phyloP scores from a whole-genome alignment of 2,113 vertebrate species.

The Gobiocypris rarus region DNA sequence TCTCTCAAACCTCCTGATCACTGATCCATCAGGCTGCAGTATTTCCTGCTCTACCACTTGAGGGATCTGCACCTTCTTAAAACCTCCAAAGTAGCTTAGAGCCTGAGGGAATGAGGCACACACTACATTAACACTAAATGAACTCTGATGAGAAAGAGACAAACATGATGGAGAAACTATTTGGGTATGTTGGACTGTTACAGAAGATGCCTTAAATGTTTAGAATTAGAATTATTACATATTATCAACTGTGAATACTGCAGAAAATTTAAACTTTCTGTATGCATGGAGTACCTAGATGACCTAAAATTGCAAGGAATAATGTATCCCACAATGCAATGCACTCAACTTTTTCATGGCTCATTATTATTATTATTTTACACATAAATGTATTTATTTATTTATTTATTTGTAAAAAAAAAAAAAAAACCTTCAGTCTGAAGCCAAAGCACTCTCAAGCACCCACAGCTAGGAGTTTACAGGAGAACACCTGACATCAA shows the following conservation, averaged over 20 bases:
- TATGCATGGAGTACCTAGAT: background rate
- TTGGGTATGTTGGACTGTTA: too few relatives aligned
- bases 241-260: background rate
- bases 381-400: too few relatives aligned
- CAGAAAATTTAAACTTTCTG: background rate
- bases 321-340: background rate
- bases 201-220: background rate
- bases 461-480: too few relatives aligned
- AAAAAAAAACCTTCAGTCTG: too few relatives aligned
- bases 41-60: constrained; percentile 84
- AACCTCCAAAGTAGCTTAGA: constrained; percentile 81
- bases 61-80: constrained; percentile 77
- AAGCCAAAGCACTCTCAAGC: too few relatives aligned
- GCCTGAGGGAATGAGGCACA: constrained; percentile 72
- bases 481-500: too few relatives aligned
- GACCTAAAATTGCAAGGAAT: background rate
- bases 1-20: constrained; percentile 87
- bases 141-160: background rate
- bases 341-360: too few relatives aligned
- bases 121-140: constrained; percentile 4
- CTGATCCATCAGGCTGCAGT: constrained; percentile 84
- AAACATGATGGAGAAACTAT: background rate
- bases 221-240: background rate
- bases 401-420: too few relatives aligned
- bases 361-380: too few relatives aligned